Percentiles rank a stretch among this genome's conserved stretches.
Conservation (phyloP, 2,888 invertebrate species). For the Pemphredon lugubris region DNA sequence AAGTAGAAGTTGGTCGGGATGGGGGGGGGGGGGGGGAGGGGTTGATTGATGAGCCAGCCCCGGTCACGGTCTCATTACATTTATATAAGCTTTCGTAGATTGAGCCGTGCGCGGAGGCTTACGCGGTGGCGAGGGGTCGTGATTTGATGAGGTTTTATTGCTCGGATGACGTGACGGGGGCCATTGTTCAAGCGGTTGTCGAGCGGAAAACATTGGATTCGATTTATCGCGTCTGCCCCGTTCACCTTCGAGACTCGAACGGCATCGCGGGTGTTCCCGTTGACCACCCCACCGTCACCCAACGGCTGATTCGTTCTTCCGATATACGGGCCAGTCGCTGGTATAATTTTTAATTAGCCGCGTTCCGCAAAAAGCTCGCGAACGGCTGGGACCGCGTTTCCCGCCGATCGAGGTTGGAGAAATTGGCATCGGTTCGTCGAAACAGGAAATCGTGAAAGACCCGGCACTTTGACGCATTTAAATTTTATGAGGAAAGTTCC, state of each 20-base stretch:
- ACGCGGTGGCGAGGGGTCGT: conserved; percentile 78
- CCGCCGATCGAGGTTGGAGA: too few relatives aligned
- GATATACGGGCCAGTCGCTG: too few relatives aligned
- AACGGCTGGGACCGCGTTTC: too few relatives aligned
- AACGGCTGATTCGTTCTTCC: conserved; percentile 1
- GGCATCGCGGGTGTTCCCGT: conserved; percentile 4
- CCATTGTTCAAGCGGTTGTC: conserved; percentile 65
- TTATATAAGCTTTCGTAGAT: conserved; percentile 81
- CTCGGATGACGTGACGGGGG: conserved; percentile 75
- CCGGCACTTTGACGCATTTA: too few relatives aligned
- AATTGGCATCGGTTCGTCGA: too few relatives aligned
- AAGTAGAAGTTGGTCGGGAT: conserved; percentile 29
- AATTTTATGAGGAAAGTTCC: too few relatives aligned
- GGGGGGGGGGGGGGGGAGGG: conserved; percentile 56
- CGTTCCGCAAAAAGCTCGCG: too few relatives aligned
- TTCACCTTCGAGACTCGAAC: background rate
- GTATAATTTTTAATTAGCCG: too few relatives aligned
- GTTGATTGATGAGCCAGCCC: conserved; percentile 80
- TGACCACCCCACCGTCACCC: conserved; percentile 2
- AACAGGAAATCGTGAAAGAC: too few relatives aligned
- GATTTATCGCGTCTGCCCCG: conserved; percentile 63
- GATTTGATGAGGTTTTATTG: conserved; percentile 82
- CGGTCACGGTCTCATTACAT: conserved; percentile 81
- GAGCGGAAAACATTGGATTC: conserved; percentile 66
- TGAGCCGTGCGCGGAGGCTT: conserved; percentile 79